Evolutionary conservation across 1,140 invertebrate species (phyloP).

Genomic region (Periplaneta americana): DNA sequence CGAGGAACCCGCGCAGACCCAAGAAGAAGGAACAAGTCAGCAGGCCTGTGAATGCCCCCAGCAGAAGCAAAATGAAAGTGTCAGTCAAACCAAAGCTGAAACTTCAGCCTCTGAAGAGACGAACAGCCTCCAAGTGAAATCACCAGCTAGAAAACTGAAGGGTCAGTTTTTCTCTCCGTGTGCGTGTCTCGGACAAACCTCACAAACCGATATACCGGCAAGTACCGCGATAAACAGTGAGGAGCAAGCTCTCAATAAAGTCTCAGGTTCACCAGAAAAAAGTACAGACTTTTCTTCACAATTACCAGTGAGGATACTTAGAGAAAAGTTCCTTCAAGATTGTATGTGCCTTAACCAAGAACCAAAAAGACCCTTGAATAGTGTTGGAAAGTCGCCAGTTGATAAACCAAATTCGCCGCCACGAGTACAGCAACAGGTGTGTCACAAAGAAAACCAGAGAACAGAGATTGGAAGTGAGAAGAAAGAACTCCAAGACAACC

Average conservation of each 20-base stretch:
- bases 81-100: no score
- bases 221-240: neutral
- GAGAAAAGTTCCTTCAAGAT: neutral
- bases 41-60: neutral
- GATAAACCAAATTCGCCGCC: neutral
- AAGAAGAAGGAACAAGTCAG: neutral
- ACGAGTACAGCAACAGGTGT: neutral
- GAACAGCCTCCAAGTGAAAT: neutral
- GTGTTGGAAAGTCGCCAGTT: neutral
- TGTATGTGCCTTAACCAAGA: neutral
- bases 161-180: neutral
- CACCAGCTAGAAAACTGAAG: neutral
- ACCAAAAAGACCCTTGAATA: neutral
- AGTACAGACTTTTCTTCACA: neutral
- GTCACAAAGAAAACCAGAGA: neutral
- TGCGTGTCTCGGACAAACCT: neutral
- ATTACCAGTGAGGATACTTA: neutral
- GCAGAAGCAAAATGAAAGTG: no score
- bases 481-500: neutral
- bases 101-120: neutral
- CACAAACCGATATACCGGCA: neutral
- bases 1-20: constrained; percentile 4
- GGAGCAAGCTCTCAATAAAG: neutral
- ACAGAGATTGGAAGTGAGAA: neutral
- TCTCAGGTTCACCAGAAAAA: neutral